A percentile compares a stretch with the other conserved stretches of the same genome.
phyloP scores from a whole-genome alignment of 2,113 vertebrate genomes.

The Peromyscus polionotus region DNA sequence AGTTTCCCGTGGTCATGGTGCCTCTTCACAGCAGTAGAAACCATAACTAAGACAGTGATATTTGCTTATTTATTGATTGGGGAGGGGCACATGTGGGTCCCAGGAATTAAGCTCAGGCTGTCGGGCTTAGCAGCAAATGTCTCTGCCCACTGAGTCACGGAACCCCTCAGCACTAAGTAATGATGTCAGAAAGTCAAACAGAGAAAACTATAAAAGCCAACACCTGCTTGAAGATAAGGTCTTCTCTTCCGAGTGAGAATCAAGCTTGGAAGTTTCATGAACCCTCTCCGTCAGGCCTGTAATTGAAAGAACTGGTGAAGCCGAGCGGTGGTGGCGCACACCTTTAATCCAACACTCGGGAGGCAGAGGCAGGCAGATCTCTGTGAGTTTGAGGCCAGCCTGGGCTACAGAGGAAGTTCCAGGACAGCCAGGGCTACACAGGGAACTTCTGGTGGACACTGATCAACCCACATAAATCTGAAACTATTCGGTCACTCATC shows the following conservation, averaged over 20 bases:
- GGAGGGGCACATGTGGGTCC: not conserved
- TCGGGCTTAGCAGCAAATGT: not conserved
- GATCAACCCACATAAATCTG: not conserved
- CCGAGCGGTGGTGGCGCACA: rapidly evolving
- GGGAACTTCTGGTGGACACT: constrained; percentile 23
- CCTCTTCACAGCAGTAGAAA: not conserved
- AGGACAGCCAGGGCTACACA: too few relatives aligned
- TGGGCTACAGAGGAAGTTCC: not conserved
- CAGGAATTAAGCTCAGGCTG: not conserved
- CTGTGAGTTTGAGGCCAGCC: not conserved
- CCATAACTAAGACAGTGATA: not conserved
- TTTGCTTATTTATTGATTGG: not conserved
- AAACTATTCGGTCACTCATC: not conserved
- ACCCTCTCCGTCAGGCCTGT: constrained; percentile 77
- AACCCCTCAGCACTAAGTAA: not conserved
- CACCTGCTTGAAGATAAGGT: constrained; percentile 85
- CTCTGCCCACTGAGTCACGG: not conserved
- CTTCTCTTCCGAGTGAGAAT: constrained; percentile 82
- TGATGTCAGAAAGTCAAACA: not conserved
- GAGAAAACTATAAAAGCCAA: not conserved
- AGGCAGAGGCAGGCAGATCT: not conserved
- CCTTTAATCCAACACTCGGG: not conserved
- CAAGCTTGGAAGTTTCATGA: constrained; percentile 82
- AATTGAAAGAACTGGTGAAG: constrained; percentile 69
- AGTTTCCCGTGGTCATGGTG: not conserved